These are phyloP conservation scores for Poecilus cupreus DNA, from an alignment of 2,888 invertebrate species.

Conservation along the genomic window DNA sequence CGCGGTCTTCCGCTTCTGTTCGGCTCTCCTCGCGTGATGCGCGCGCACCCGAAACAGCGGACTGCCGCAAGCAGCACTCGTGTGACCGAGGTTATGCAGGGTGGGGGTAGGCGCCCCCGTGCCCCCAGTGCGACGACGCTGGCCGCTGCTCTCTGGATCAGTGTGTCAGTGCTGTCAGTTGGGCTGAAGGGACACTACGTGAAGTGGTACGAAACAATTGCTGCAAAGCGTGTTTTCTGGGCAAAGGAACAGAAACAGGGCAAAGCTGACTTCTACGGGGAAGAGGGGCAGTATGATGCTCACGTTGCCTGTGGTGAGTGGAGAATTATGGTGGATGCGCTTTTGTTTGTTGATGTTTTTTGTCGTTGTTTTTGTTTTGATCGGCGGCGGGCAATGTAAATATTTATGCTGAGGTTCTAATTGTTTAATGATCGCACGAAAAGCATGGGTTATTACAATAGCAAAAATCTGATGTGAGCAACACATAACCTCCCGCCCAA, in stretches of 20 bases:
- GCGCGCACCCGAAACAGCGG: neutral
- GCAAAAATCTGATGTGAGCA: no score
- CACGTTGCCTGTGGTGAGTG: constrained; percentile 39
- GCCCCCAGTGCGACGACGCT: neutral
- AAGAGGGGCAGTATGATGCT: constrained; percentile 33
- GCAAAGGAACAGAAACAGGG: neutral
- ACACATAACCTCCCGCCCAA: no score
- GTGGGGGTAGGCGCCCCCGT: neutral
- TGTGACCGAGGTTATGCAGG: constrained; percentile 13
- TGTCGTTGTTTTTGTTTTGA: neutral
- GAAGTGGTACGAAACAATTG: neutral
- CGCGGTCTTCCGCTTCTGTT: neutral
- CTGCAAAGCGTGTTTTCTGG: neutral
- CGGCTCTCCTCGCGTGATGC: neutral
- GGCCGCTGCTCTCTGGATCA: neutral
- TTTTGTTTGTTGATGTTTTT: neutral
- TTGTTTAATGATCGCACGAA: no score
- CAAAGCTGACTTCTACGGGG: constrained; percentile 13
- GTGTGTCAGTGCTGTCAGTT: constrained; percentile 40
- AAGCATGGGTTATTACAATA: no score
- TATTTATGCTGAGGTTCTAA: no score
- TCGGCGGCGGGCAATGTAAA: no score
- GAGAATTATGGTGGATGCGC: neutral
- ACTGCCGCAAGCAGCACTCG: neutral
- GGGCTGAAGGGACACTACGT: neutral